Conservation (phyloP, 2,797 vertebrate genomes). For the Poecilia gillii region DNA sequence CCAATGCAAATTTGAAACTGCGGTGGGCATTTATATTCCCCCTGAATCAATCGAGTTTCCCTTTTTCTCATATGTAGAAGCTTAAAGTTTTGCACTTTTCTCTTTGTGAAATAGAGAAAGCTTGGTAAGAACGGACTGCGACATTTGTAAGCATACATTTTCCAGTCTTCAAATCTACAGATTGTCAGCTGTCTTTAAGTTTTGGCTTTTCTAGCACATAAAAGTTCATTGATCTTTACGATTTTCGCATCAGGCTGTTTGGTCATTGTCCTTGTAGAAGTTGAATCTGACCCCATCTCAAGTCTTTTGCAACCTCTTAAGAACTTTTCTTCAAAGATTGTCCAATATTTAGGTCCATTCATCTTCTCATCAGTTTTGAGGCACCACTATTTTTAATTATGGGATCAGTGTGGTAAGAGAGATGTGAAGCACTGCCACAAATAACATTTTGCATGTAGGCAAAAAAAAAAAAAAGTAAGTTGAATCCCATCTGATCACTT, state of each 20-base stretch:
- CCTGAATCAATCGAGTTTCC: no score
- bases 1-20: background rate
- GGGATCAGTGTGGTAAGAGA: background rate
- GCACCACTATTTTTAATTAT: background rate
- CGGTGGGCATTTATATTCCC: background rate
- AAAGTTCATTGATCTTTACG: background rate
- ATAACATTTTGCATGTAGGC: background rate
- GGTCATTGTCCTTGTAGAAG: background rate
- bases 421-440: background rate
- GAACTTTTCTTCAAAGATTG: background rate
- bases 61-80: background rate
- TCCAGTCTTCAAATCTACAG: background rate
- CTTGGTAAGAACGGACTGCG: background rate
- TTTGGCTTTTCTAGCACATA: background rate
- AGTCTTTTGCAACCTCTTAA: background rate
- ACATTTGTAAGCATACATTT: background rate
- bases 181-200: background rate
- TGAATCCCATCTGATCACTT: background rate
- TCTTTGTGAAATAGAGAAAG: background rate
- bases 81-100: background rate
- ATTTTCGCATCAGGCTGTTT: background rate
- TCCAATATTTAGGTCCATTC: background rate
- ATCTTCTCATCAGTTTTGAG: background rate
- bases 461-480: background rate
- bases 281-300: background rate